A percentile compares a stretch with the other conserved stretches of the same genome.
phyloP scores from a whole-genome alignment of 2,113 vertebrate species.

The Ginglymostoma cirratum region DNA sequence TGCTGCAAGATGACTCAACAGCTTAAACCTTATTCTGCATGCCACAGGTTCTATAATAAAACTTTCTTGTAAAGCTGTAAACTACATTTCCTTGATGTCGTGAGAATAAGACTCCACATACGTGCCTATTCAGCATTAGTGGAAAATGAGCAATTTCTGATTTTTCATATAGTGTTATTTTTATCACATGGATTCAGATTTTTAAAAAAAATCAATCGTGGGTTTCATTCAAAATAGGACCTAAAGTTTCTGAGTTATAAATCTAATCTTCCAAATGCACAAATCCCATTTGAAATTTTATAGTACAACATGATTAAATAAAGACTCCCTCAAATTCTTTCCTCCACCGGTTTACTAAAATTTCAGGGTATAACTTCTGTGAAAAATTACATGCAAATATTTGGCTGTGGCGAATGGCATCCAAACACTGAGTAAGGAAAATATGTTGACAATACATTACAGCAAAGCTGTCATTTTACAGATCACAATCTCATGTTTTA shows the following conservation, averaged over 20 bases:
- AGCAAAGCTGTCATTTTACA: background rate
- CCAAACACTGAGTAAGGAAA: background rate
- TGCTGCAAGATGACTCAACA: background rate
- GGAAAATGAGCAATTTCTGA: background rate
- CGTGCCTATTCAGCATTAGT: background rate
- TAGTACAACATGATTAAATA: background rate
- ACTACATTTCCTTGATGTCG: background rate
- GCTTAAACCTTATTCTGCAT: background rate
- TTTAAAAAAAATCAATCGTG: background rate
- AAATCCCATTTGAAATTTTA: slow-evolving; percentile 11
- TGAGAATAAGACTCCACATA: background rate
- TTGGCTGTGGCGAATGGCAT: background rate
- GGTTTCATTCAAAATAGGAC: background rate
- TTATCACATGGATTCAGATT: background rate
- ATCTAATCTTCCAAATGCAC: background rate
- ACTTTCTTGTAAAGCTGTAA: background rate
- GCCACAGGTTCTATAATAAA: background rate
- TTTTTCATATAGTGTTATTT: background rate
- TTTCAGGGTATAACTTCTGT: background rate
- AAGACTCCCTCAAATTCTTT: background rate
- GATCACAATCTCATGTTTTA: background rate
- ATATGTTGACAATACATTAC: background rate
- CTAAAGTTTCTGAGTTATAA: background rate
- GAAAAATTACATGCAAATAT: background rate
- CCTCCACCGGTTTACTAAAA: background rate